phyloP scores from a whole-genome alignment of 2,888 invertebrate genomes.

The Ceriagrion tenellum region DNA sequence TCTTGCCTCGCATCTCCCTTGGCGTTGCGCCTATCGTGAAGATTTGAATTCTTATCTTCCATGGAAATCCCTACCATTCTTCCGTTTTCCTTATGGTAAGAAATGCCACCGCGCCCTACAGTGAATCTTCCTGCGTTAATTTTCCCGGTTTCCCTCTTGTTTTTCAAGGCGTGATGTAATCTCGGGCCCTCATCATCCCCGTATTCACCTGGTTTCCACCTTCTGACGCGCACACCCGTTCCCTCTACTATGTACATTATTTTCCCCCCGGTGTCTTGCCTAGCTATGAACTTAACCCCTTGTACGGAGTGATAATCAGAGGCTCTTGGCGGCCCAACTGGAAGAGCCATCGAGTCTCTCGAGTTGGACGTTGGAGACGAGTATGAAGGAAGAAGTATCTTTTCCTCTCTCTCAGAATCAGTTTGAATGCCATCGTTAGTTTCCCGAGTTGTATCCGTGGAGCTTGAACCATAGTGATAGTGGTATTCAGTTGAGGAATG shows the following conservation, averaged over 20 bases:
- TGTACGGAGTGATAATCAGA: background rate
- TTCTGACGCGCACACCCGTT: background rate
- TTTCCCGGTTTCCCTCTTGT: background rate
- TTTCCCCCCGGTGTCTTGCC: background rate
- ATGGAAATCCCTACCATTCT: background rate
- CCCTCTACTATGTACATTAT: slow-evolving; percentile 31
- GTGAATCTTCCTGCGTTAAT: background rate
- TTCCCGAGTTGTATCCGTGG: background rate
- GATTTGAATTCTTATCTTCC: background rate
- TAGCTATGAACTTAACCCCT: slow-evolving; percentile 40
- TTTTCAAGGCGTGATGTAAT: background rate
- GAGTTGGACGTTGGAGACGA: background rate
- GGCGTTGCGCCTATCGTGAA: background rate
- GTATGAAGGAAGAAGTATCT: background rate
- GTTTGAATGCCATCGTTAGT: background rate
- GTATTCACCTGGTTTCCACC: background rate
- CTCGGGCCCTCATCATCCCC: background rate
- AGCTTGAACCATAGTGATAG: background rate
- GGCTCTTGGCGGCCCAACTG: background rate
- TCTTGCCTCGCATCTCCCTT: background rate
- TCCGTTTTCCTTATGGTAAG: background rate
- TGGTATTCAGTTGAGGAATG: background rate
- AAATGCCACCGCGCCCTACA: background rate
- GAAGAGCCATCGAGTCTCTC: background rate
- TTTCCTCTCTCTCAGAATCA: background rate